Evolutionary conservation across 37 sponge, comb jelly and placozoan species (phyloP).

Genomic region (Agelas oroides): DNA sequence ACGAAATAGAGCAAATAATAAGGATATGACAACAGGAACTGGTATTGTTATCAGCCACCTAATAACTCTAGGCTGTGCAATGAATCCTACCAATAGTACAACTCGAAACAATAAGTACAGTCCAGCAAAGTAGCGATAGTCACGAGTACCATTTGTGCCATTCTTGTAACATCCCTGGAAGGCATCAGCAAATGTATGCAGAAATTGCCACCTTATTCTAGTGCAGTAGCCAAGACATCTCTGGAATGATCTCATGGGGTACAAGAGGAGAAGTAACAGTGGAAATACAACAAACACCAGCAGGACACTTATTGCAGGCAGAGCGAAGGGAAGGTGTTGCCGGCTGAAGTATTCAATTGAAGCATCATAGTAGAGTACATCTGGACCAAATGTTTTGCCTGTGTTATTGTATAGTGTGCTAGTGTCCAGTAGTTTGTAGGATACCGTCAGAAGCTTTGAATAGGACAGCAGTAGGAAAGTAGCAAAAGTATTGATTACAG

Average conservation of each 20-base stretch:
- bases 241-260: constrained; percentile 26
- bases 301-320: constrained; percentile 1
- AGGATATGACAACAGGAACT: too few species aligned
- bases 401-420: too few species aligned
- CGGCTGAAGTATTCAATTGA: constrained; percentile 12
- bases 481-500: too few species aligned
- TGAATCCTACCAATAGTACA: not conserved
- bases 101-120: constrained; percentile 13
- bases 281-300: constrained; percentile 8
- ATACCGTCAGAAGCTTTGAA: too few species aligned
- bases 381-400: too few species aligned
- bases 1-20: too few species aligned
- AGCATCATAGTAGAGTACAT: too few species aligned
- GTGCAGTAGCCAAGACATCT: constrained; percentile 1
- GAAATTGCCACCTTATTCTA: constrained; percentile 22
- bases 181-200: constrained; percentile 29
- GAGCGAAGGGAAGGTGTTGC: constrained; percentile 11
- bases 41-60: too few species aligned
- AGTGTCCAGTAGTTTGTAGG: too few species aligned
- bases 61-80: too few species aligned
- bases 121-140: constrained; percentile 46
- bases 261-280: constrained; percentile 15
- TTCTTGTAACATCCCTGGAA: constrained; percentile 52
- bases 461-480: too few species aligned
- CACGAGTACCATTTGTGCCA: constrained; percentile 40